Evolutionary conservation across 2,113 vertebrate species (phyloP).

Genomic region (Tamias sibiricus): DNA sequence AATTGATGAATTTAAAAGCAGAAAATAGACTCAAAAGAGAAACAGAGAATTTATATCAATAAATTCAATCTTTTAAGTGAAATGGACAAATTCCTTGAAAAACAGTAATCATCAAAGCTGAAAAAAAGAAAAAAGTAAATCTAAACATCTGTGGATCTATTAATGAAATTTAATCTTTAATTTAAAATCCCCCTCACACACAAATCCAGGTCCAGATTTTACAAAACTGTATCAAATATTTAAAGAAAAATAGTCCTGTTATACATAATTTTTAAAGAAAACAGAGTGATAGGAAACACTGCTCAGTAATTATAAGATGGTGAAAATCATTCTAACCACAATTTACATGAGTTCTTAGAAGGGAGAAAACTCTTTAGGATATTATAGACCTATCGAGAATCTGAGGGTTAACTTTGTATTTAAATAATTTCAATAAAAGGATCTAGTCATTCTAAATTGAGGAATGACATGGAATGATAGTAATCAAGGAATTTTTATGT

Average conservation of each 20-base stretch:
- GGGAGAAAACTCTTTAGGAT: background rate
- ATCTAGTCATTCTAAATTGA: background rate
- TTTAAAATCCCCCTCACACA: background rate
- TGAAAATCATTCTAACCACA: background rate
- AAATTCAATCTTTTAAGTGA: background rate
- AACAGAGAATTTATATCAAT: background rate
- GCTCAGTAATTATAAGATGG: background rate
- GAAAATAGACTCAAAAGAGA: background rate
- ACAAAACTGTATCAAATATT: background rate
- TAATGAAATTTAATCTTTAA: constrained; percentile 16
- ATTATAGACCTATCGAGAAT: background rate
- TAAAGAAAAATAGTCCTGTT: background rate
- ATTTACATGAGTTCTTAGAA: background rate
- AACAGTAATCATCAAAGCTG: background rate
- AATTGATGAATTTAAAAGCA: background rate
- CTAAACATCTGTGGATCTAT: background rate
- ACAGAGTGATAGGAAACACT: background rate
- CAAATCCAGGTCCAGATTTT: background rate
- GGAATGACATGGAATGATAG: background rate
- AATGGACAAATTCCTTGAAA: background rate
- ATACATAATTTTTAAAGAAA: background rate
- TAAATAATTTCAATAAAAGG: background rate
- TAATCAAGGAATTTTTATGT: background rate
- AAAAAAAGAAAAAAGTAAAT: background rate
- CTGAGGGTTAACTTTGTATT: background rate